Base-by-base conservation (phyloP, 2,113 vertebrate genomes). In the Anhinga rufa region DNA sequence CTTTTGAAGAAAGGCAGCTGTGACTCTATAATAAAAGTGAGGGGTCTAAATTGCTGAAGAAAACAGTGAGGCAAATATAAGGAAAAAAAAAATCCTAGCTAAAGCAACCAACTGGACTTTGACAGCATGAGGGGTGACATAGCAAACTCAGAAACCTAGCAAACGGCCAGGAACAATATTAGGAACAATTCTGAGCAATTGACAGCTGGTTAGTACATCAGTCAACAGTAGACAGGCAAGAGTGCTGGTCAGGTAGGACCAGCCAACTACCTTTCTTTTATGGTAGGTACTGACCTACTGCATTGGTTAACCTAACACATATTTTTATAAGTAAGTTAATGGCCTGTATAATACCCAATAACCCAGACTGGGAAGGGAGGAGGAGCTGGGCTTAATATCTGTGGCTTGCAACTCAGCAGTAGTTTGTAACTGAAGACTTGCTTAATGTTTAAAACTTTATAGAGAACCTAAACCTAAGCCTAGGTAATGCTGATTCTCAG, bases 61-160 rank as follows among this genome's bases (percentile, higher is more conserved):
- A 71, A 75, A 90, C 28, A 4, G 20, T 65, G 20, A 69, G 21
- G 16, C 34, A 86, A 40, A 36, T 22, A 11, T 8, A 84, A 46
- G 16, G 29, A 36, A 76, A 70, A 17, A 36, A 36, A 76, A 70
- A 17, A 36, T 18, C 8, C 18, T 40, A 36, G 17, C 19, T 81
- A 17, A 61, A 83, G 34, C 38, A 65, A 12, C 18, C 16, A 4
- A 9, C 5, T 81, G 24, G 46, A 19, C 12, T 69, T 60, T 14
- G 57, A 2, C 12, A 57, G 36, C 28, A 7, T 12, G 7, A 42
- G 19, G 3, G 3, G 2, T 57, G 24, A 7, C 9, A 6, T 6
- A 40, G 25, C 9, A 61, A 62, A 38, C 60, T 49, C 16, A 8
- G 42, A 82, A 89, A 32, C 6, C 6, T 32, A 34, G 17, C 9